phyloP scores from a whole-genome alignment of 2,888 invertebrate species.

The Agrilus mali region DNA sequence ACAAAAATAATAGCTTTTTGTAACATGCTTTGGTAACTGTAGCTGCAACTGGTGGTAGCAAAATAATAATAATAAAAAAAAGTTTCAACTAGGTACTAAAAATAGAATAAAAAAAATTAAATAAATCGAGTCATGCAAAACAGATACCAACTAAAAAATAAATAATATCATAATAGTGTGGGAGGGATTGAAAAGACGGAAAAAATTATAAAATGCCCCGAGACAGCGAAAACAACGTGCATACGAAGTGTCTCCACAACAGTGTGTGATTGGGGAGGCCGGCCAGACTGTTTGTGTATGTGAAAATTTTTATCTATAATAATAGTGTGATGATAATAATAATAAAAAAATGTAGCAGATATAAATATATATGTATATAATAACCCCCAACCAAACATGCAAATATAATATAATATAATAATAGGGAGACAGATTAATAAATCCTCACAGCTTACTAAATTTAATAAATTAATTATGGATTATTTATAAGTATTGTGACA shows the following conservation, averaged over 20 bases:
- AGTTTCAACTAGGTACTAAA: too few species aligned
- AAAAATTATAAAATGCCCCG: constrained; percentile 12
- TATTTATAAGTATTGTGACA: too few species aligned
- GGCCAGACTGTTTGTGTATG: constrained; percentile 28
- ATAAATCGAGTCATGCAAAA: constrained; percentile 2
- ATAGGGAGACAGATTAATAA: constrained; percentile 12
- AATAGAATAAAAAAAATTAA: constrained; percentile 2
- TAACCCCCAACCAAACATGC: constrained; percentile 19
- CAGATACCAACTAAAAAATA: too few species aligned
- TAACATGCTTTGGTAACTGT: too few species aligned
- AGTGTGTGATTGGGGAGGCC: constrained; percentile 21
- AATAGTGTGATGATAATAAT: not conserved
- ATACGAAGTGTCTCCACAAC: constrained; percentile 19
- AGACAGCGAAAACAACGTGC: constrained; percentile 21
- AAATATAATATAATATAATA: constrained; percentile 19
- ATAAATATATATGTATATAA: constrained; percentile 4
- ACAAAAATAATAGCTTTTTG: too few species aligned
- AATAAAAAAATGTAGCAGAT: constrained; percentile 6
- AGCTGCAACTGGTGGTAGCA: too few species aligned
- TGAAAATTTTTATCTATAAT: too few species aligned
- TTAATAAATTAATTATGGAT: too few species aligned
- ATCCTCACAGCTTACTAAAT: constrained; percentile 20
- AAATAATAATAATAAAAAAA: too few species aligned
- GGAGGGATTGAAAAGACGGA: too few species aligned
- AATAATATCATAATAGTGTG: constrained; percentile 1